Base-by-base conservation (phyloP, 2,888 invertebrate genomes). In the Eupelmus urozonus region DNA sequence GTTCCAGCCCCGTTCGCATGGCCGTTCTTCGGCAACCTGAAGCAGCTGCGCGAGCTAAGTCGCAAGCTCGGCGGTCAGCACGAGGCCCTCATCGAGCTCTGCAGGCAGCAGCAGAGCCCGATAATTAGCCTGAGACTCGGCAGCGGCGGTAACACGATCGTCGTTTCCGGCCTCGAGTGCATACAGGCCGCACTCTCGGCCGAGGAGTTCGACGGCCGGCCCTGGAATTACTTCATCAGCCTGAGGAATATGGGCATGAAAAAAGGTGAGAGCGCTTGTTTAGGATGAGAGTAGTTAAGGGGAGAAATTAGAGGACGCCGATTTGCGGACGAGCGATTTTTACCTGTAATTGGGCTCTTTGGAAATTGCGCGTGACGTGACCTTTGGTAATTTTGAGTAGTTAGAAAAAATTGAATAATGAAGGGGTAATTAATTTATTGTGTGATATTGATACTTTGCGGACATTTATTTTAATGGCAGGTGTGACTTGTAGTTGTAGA, bases 161-260 rank as follows among this genome's bases (percentile, higher is more conserved):
- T 92, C 0, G 93, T 92, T 1, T 91, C 91, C 27, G 92, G 92
- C 0, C 91, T 91, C 82, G 88, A 91, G 1, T 82, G 91, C 0
- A 90, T 93, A 0, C 91, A 90, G 16, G 90, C 91, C 73, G 90
- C 94, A 1, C 90, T 94, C 62, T 87, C 89, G 0, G 87, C 90
- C 16, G 93, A 94, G 72, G 93, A 92, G 25, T 94, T 91, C 82
- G 92, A 93, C 77, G 94, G 92, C 0, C 89, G 95, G 25, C 95
- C 95, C 0, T 92, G 94, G 85, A 93, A 92, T 78, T 93, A 93
- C 84, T 94, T 94, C 82, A 88, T 92, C 18, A 90, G 92, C 40
- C 85, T 94, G 16, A 90, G 94, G 29, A 93, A 93, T 18, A 92
- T 94, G 92, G 94, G 94, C 27, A 91, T 91, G 0, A 90, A 89